phyloP scores from a whole-genome alignment of 1,140 invertebrate species.

The Galendromus occidentalis region DNA sequence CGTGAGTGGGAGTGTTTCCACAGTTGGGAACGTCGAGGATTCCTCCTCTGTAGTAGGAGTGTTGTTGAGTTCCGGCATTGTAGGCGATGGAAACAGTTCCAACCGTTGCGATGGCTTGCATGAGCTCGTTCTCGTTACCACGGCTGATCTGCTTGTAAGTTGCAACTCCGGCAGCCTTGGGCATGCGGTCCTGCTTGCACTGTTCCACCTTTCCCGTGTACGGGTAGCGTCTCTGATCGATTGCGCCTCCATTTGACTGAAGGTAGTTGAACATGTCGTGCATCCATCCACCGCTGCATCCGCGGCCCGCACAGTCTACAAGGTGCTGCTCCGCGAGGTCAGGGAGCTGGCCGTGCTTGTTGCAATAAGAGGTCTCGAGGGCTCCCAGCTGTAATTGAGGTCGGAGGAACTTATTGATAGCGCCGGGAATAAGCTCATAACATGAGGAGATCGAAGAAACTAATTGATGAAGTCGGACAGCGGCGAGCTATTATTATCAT shows the following conservation, averaged over 20 bases:
- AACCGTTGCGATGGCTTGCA: background rate
- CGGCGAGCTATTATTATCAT: no score
- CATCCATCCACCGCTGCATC: conserved; percentile 1
- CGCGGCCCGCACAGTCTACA: background rate
- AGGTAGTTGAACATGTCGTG: background rate
- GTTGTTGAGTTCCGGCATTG: background rate
- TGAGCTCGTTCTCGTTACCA: background rate
- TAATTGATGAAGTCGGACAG: no score
- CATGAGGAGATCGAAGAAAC: no score
- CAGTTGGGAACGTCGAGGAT: background rate
- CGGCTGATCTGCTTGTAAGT: background rate
- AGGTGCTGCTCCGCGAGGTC: background rate
- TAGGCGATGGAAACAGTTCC: background rate
- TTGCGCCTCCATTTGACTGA: background rate
- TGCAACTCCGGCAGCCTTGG: background rate
- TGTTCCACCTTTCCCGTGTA: background rate
- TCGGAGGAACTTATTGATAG: background rate
- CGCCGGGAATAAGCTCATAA: no score
- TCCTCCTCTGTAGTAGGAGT: background rate
- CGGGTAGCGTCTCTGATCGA: background rate
- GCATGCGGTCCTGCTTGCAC: background rate
- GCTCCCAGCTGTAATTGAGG: background rate
- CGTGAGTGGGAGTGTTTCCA: conserved; percentile 25
- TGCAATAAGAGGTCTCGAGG: background rate
- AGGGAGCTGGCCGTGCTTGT: background rate